Percentiles rank a stretch among this genome's conserved stretches.
phyloP scores from a whole-genome alignment of 2,797 vertebrate species.

The Chaunax sp. region DNA sequence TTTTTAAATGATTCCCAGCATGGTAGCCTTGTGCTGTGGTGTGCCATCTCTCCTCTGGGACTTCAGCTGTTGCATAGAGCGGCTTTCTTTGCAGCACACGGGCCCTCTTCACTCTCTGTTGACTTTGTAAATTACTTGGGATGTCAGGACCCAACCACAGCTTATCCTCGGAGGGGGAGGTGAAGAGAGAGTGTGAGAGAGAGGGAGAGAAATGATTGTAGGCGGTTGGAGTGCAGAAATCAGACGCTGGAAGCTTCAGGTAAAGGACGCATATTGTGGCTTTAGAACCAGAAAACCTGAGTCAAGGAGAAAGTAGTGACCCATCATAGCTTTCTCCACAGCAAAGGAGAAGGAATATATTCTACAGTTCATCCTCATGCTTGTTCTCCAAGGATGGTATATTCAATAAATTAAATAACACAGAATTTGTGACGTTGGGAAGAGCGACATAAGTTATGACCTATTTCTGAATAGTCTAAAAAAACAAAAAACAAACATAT shows the following conservation, averaged over 20 bases:
- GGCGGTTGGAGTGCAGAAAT: conserved; percentile 8
- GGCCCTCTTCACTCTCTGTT: conserved; percentile 79
- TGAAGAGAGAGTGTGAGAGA: conserved; percentile 27
- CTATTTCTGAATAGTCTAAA: conserved; percentile 10
- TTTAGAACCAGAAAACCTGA: not conserved
- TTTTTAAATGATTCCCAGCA: conserved; percentile 49
- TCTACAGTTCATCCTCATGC: not conserved
- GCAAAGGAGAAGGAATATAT: not conserved
- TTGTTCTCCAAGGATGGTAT: not conserved
- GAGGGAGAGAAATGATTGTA: conserved; percentile 43
- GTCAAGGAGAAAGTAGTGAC: not conserved
- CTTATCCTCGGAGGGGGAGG: conserved; percentile 65
- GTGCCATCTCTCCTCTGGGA: conserved; percentile 67
- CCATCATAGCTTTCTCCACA: not conserved
- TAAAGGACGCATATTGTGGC: conserved; percentile 5
- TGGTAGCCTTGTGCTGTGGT: conserved; percentile 57
- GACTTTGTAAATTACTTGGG: conserved; percentile 81
- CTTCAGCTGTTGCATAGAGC: conserved; percentile 63
- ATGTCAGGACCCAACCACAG: conserved; percentile 80
- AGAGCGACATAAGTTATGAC: not conserved
- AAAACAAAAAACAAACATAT: not conserved
- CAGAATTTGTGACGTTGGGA: not conserved
- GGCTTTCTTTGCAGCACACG: conserved; percentile 76
- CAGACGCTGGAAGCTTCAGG: conserved; percentile 8
- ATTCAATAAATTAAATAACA: not conserved